Evolutionary conservation across 2,797 vertebrate genomes (phyloP).

Genomic region (Dryobates pubescens): DNA sequence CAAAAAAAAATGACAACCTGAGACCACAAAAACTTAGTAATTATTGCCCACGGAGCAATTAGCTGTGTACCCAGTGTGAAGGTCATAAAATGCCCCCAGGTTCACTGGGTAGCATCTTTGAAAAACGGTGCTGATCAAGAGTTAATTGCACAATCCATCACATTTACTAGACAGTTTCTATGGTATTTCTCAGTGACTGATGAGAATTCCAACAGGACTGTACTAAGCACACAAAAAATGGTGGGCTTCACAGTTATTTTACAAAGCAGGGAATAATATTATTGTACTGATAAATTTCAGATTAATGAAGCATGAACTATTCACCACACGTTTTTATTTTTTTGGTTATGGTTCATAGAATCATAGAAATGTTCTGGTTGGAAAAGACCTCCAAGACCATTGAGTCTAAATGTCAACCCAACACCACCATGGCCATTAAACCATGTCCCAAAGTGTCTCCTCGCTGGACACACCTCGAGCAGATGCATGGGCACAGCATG

Average conservation of each 20-base stretch:
- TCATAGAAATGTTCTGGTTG: no score
- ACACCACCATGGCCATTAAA: no score
- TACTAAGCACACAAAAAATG: constrained; percentile 22
- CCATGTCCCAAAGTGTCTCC: no score
- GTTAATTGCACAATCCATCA: constrained; percentile 82
- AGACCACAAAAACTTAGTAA: constrained; percentile 78
- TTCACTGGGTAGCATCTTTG: constrained; percentile 75
- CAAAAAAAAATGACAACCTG: constrained; percentile 68
- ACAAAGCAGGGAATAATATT: neutral
- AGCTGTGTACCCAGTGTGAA: constrained; percentile 75
- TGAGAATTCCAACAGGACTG: constrained; percentile 63
- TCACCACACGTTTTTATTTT: neutral
- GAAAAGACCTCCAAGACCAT: no score
- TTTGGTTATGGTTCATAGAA: neutral
- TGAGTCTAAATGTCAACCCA: no score
- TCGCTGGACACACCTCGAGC: neutral
- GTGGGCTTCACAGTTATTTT: constrained; percentile 1
- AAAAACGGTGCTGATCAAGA: constrained; percentile 78
- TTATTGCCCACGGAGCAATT: constrained; percentile 85
- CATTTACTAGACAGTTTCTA: constrained; percentile 76
- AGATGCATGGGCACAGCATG: neutral
- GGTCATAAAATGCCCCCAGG: constrained; percentile 78
- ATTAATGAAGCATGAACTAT: neutral
- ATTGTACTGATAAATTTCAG: constrained; percentile 36
- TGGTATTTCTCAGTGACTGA: constrained; percentile 71